A percentile compares a stretch with the other conserved stretches of the same genome.
phyloP scores from a whole-genome alignment of 2,113 vertebrate genomes.

The Zosterops japonicus region DNA sequence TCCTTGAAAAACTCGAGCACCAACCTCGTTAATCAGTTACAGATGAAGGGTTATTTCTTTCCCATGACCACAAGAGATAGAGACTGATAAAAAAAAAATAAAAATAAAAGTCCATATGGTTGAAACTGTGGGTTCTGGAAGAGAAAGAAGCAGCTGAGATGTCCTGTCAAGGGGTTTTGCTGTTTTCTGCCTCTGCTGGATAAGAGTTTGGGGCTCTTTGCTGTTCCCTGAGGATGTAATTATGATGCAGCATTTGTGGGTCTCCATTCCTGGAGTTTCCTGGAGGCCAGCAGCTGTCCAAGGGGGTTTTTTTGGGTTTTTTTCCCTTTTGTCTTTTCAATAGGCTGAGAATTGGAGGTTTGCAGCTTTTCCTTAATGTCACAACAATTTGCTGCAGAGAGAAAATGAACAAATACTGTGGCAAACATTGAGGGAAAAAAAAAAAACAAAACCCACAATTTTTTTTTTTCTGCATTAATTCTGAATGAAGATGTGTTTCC shows the following conservation, averaged over 20 bases:
- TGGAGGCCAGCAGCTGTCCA: background rate
- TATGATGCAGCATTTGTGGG: background rate
- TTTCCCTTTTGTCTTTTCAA: background rate
- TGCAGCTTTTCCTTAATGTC: background rate
- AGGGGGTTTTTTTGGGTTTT: background rate
- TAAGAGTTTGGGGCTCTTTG: background rate
- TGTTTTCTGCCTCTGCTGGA: background rate
- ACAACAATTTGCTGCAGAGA: background rate
- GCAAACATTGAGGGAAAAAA: fast-evolving
- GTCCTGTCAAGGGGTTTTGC: background rate
- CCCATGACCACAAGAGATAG: constrained; percentile 22
- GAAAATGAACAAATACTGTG: background rate
- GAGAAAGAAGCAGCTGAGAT: background rate
- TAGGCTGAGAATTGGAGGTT: background rate
- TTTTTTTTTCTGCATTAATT: background rate
- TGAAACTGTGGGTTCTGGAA: constrained; percentile 22
- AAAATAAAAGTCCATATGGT: background rate
- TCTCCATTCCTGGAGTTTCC: background rate
- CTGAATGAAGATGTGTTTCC: background rate
- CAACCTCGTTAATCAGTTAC: constrained; percentile 24
- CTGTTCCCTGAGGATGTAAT: constrained; percentile 29
- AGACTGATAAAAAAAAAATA: background rate
- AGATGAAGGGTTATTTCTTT: constrained; percentile 41
- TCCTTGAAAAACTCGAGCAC: constrained; percentile 20
- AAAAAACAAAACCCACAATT: background rate